Conservation (phyloP, 2,113 vertebrate genomes). For the Neomonachus schauinslandi region DNA sequence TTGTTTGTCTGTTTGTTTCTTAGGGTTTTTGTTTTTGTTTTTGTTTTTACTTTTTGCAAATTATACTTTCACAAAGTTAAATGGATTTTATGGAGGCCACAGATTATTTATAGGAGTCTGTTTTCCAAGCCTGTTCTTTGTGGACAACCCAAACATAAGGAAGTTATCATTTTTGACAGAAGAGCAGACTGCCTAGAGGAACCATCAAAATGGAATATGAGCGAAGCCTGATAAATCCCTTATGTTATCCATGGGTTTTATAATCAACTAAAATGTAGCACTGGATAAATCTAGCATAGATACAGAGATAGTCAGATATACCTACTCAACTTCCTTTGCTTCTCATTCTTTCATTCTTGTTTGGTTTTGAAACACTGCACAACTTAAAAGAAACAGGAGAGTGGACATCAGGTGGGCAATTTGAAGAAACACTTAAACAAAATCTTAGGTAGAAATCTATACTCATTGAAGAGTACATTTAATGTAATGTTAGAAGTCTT, state of each 20-base stretch:
- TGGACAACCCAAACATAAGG: not conserved
- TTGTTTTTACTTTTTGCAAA: not conserved
- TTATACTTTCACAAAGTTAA: constrained; percentile 14
- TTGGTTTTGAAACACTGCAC: not conserved
- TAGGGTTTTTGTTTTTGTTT: not conserved
- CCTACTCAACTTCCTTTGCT: not conserved
- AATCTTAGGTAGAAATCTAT: constrained; percentile 2
- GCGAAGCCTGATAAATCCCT: not conserved
- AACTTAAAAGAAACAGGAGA: not conserved
- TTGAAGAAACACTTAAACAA: constrained; percentile 46
- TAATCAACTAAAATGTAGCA: not conserved
- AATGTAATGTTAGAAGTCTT: constrained; percentile 43
- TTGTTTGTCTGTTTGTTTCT: not conserved
- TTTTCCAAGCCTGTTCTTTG: constrained; percentile 12
- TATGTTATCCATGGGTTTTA: constrained; percentile 45
- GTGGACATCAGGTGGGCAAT: not conserved
- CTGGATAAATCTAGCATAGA: not conserved
- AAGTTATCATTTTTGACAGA: not conserved
- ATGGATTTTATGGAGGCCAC: constrained; percentile 12
- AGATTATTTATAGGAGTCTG: not conserved
- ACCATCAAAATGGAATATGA: not conserved
- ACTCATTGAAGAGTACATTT: constrained; percentile 51
- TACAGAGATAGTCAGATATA: not conserved
- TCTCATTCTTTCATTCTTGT: constrained; percentile 32
- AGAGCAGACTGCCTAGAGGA: not conserved